Evolutionary conservation across 2,797 vertebrate species (phyloP).

Genomic region (Gymnocypris eckloni): DNA sequence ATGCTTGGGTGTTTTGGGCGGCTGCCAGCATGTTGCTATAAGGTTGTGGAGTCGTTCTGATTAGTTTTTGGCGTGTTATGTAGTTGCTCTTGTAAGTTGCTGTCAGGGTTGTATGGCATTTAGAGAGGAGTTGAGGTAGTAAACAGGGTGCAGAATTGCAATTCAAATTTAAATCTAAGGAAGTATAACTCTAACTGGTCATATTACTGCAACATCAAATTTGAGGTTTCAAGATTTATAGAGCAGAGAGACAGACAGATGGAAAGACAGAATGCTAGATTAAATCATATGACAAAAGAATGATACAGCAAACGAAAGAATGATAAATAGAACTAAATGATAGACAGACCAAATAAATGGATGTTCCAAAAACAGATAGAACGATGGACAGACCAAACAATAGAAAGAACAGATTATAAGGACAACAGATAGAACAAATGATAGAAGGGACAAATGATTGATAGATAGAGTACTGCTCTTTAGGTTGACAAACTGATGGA

Average conservation of each 20-base stretch:
- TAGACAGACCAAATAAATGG: neutral
- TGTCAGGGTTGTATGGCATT: neutral
- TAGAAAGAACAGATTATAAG: neutral
- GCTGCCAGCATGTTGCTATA: neutral
- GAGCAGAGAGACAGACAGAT: neutral
- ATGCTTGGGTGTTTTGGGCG: neutral
- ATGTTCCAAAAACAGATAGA: neutral
- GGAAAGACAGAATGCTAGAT: neutral
- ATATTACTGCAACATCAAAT: neutral
- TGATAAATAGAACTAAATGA: neutral
- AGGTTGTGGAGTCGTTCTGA: neutral
- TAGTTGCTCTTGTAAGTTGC: neutral
- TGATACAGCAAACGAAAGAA: neutral
- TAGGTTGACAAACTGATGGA: neutral
- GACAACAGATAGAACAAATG: too few species aligned
- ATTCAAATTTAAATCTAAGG: neutral
- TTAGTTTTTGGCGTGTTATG: neutral
- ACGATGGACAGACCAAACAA: too few species aligned
- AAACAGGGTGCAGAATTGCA: neutral
- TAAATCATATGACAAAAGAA: neutral
- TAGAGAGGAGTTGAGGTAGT: neutral
- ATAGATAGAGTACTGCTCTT: neutral
- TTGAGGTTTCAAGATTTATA: neutral
- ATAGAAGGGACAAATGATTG: neutral
- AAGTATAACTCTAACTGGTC: neutral